phyloP scores from a whole-genome alignment of 2,888 invertebrate genomes.

The Chloroclystis v-ata region DNA sequence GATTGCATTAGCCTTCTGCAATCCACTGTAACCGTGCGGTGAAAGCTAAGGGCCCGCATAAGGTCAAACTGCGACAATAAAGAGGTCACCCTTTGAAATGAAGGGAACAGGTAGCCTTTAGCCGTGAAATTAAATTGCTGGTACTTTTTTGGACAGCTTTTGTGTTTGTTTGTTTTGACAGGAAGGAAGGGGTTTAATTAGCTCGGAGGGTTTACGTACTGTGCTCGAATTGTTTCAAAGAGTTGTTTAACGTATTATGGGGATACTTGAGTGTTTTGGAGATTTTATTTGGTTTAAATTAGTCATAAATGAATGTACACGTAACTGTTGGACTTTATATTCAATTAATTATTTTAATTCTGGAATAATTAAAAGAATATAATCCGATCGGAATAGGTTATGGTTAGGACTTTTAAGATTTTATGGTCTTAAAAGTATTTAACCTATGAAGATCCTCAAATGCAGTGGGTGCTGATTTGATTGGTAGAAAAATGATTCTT shows the following conservation, averaged over 20 bases:
- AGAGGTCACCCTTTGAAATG: slow-evolving; percentile 17
- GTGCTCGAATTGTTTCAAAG: neutral
- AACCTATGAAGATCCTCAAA: too few species aligned
- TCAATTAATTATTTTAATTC: too few species aligned
- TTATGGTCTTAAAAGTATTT: too few species aligned
- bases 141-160: slow-evolving; percentile 10
- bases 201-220: neutral
- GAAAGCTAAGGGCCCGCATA: slow-evolving; percentile 24
- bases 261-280: neutral
- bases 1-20: slow-evolving; percentile 1
- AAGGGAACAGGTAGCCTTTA: slow-evolving; percentile 17
- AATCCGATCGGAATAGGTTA: too few species aligned
- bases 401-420: too few species aligned
- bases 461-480: too few species aligned
- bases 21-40: slow-evolving; percentile 6
- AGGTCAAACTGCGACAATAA: slow-evolving; percentile 27
- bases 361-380: too few species aligned
- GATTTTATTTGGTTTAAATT: neutral
- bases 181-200: slow-evolving; percentile 11
- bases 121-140: slow-evolving; percentile 13
- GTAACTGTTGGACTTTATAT: too few species aligned
- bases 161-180: slow-evolving; percentile 14
- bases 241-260: slow-evolving; percentile 1
- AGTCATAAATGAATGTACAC: too few species aligned
- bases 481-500: too few species aligned